Conservation (phyloP, 2,113 vertebrate genomes). For the Erpornis zantholeuca region DNA sequence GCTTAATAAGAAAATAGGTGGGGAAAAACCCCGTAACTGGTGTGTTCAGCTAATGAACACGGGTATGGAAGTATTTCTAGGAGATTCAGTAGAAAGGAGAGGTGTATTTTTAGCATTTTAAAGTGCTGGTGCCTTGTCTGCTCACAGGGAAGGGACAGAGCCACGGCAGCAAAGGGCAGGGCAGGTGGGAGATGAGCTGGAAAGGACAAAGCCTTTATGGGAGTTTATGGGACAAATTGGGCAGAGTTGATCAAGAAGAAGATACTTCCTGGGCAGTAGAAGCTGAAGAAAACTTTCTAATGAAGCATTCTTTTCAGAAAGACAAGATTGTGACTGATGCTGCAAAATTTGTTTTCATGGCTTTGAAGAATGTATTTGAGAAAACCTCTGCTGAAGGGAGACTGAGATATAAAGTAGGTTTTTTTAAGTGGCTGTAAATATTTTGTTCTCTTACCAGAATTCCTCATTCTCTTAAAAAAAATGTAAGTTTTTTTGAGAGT, state of each 20-base stretch:
- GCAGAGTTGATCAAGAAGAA: background rate
- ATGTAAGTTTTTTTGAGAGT: background rate
- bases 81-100: background rate
- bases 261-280: background rate
- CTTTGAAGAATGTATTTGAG: background rate
- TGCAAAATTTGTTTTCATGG: background rate
- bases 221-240: background rate
- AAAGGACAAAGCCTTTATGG: background rate
- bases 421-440: background rate
- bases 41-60: background rate
- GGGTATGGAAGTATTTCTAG: background rate
- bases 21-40: fast-evolving
- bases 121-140: background rate
- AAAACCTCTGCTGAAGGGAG: background rate
- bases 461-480: background rate
- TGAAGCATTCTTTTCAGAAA: background rate
- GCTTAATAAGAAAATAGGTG: background rate
- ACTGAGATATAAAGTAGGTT: background rate
- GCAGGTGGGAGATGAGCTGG: background rate
- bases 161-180: background rate
- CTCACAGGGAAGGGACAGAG: background rate
- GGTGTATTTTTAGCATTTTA: background rate
- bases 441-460: background rate
- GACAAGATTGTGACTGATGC: background rate
- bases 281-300: background rate